Base-by-base conservation (phyloP, 2,888 invertebrate species). In the Eupithecia centaureata region DNA sequence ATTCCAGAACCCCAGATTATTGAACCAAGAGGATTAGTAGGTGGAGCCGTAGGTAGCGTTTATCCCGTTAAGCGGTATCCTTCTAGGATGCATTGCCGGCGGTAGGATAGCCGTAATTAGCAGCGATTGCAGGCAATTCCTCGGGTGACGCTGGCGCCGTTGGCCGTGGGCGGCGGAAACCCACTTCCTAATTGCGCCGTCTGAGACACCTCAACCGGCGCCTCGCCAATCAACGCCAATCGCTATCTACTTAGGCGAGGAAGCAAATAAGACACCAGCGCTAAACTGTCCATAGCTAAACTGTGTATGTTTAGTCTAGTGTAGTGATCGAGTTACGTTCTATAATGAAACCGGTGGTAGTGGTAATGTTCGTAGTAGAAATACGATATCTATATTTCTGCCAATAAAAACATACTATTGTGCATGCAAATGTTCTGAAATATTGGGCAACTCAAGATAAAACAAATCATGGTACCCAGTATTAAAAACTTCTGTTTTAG, bases 131-230 rank as follows among this genome's bases (percentile, higher is more conserved):
- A 81, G 78, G 85, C 88, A 89, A 90, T 90, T 90, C 88, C 80
- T 86, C 86, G 86, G 87, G 91, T 89, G 91, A 85, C 72, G 73
- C 47, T 86, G 86, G 85, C 87, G 91, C 90, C 91, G 91, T 87
- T 86, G 87, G 79, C 72, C 85, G 92, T 92, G 92, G 92, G 92
- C 92, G 92, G 92, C 92, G 92, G 92, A 93, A 90, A 86, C 86
- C 75, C 89, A 91, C 90, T 90, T 93, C 92, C 92, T 93, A 91
- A 92, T 93, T 93, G 88, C 86, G 87, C 78, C 78, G 87, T 87
- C 87, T 86, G 86, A 84, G 91, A 91, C 92, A 92, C 92, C 92
- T 92, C 88, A 83, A 82, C 88, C 90, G 91, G 92, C 92, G 92
- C 92, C 92, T 91, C 84, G 83, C 80, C 86, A 92, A 92, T 92